These are phyloP conservation scores for Pterostichus madidus DNA, from an alignment of 2,888 invertebrate genomes.

Conservation along the genomic window DNA sequence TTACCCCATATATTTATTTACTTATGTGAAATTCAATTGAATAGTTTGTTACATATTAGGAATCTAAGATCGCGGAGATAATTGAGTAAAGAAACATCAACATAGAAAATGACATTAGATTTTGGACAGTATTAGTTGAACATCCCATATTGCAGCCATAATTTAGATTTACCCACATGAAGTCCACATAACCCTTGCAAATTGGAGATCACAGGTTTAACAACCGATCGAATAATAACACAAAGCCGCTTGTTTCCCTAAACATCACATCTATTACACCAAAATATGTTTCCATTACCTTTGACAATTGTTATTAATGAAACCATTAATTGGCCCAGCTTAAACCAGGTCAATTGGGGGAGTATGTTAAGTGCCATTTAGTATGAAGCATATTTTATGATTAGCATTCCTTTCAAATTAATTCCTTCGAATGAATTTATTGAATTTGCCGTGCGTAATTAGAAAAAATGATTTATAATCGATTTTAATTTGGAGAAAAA, in stretches of 20 bases:
- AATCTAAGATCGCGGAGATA: too few species aligned
- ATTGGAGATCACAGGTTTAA: constrained; percentile 63
- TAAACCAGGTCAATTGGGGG: constrained; percentile 54
- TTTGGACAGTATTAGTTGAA: not conserved
- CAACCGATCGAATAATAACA: constrained; percentile 63
- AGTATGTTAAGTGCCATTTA: constrained; percentile 31
- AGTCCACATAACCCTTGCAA: constrained; percentile 54
- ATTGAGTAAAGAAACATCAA: too few species aligned
- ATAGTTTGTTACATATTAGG: too few species aligned
- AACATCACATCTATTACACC: constrained; percentile 62
- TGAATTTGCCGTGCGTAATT: not conserved
- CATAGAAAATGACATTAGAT: not conserved
- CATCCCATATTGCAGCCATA: constrained; percentile 32
- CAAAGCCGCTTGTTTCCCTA: constrained; percentile 53
- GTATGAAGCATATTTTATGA: constrained; percentile 48
- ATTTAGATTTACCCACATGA: constrained; percentile 50
- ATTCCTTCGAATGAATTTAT: not conserved
- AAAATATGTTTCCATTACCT: constrained; percentile 65
- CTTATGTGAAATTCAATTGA: too few species aligned
- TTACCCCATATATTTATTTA: too few species aligned
- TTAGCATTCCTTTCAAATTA: constrained; percentile 23
- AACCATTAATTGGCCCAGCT: constrained; percentile 61
- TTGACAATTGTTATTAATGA: constrained; percentile 66
- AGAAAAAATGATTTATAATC: not conserved
- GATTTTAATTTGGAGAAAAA: too few species aligned